Evolutionary conservation across 2,797 vertebrate genomes (phyloP), one percentile per base, ranked within the genome.

Genomic region (Sebastes cheni): DNA sequence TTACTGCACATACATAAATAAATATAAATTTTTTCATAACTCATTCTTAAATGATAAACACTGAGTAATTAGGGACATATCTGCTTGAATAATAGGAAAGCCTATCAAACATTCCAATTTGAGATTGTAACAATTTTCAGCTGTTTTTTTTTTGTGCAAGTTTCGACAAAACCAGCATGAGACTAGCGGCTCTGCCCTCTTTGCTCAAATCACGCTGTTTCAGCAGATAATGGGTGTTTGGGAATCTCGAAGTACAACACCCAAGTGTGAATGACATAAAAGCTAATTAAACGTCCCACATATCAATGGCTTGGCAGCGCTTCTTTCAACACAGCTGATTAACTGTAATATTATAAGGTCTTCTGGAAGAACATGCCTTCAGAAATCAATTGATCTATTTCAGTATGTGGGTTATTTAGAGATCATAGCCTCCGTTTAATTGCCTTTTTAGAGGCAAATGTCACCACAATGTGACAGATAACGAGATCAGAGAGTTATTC

Each of bases 301-400:
- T 88, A 81, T 89, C 85, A 86, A 61, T 61, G 70, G 70, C 54
- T 62, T 86, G 88, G 91, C 89, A 79, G 84, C 23, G 39, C 32
- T 67, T 82, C 78, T 85, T 86, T 86, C 80, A 83, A 72, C 77
- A 42, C 39, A 59, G 88, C 84, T 87, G 88, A 91, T 91, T 89
- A 92, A 84, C 83, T 79, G 75, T 69, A 79, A 88, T 84, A 81
- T 77, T 72, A 73, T 73, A 85, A 82, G 79, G 62, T 80, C 58
- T 60, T 80, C 75, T 85, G 64, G 25, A 85, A 58, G 77, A 80
- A 64, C 59, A 85, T 59, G 81, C 86, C 80, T 84, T 87, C 86
- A 75, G 62, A 91, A 91, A 94, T 91, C 88, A 88, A 89, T 76
- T 82, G 85, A 93, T 92, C 88, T 92, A 81, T 92, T 89, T 89